Conservation (phyloP, 2,797 vertebrate genomes). For the Pseudochirops corinnae region DNA sequence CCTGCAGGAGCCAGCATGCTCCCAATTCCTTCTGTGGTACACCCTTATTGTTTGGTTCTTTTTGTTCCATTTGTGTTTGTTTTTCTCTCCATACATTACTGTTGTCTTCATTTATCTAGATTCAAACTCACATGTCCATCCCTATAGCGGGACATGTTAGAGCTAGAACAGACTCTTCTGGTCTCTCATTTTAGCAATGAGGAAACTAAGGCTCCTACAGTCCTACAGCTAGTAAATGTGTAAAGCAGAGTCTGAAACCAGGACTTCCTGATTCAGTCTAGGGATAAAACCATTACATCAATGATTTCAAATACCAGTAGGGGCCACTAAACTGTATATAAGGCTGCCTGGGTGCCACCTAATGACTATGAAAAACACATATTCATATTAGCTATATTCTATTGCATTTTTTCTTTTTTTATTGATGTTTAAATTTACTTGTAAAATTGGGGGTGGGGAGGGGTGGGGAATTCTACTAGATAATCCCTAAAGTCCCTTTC, state of each 20-base stretch:
- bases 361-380: no score
- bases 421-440: background rate
- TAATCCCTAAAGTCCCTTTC: background rate
- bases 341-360: no score
- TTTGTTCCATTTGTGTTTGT: background rate
- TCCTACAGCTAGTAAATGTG: accelerated
- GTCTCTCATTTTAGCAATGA: background rate
- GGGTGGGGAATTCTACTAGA: background rate
- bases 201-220: background rate
- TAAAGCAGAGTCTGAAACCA: background rate
- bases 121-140: background rate
- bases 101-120: background rate
- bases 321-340: no score
- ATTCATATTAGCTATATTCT: no score
- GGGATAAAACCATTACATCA: no score
- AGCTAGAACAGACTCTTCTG: no score
- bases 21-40: background rate
- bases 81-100: background rate
- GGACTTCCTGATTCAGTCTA: background rate
- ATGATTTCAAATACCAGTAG: no score
- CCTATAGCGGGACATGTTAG: no score
- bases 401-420: background rate
- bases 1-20: background rate
- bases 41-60: background rate
- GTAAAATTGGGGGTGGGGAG: background rate